A percentile compares a stretch with the other conserved stretches of the same genome.
phyloP scores from a whole-genome alignment of 2,113 vertebrate species.

The Copsychus sechellarum region DNA sequence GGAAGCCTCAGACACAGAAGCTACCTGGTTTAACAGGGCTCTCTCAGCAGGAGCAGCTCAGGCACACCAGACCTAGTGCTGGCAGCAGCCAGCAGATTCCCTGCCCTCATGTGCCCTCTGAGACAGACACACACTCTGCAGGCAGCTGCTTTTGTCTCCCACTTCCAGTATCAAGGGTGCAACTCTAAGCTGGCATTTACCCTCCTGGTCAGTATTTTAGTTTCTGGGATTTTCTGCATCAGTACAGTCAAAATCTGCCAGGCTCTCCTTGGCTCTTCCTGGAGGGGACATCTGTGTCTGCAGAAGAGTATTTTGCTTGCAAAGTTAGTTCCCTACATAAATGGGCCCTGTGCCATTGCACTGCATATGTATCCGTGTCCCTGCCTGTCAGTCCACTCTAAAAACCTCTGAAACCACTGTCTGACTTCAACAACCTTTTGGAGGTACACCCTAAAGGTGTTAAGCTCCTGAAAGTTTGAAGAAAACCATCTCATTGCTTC shows the following conservation, averaged over 20 bases:
- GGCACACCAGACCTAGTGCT: not conserved
- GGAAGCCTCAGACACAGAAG: not conserved
- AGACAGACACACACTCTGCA: not conserved
- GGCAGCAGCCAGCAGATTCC: not conserved
- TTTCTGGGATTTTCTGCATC: not conserved
- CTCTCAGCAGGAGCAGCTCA: not conserved
- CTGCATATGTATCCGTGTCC: not conserved
- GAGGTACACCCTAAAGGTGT: not conserved
- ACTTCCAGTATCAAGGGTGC: not conserved
- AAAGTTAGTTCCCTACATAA: not conserved
- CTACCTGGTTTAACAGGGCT: not conserved
- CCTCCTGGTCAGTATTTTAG: not conserved
- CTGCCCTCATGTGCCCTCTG: not conserved
- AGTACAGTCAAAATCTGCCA: not conserved
- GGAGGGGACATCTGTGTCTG: not conserved
- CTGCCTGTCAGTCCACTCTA: not conserved
- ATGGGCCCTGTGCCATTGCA: not conserved
- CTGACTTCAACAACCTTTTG: not conserved
- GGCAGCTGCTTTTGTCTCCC: not conserved
- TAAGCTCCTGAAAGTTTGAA: not conserved
- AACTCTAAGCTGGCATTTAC: not conserved
- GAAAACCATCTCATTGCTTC: not conserved
- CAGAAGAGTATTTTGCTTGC: not conserved
- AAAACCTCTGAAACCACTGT: not conserved
- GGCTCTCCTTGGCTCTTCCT: not conserved